These are phyloP conservation scores for Drosophila pruinosa DNA, from an alignment of 1,140 invertebrate species.

Conservation along the genomic window DNA sequence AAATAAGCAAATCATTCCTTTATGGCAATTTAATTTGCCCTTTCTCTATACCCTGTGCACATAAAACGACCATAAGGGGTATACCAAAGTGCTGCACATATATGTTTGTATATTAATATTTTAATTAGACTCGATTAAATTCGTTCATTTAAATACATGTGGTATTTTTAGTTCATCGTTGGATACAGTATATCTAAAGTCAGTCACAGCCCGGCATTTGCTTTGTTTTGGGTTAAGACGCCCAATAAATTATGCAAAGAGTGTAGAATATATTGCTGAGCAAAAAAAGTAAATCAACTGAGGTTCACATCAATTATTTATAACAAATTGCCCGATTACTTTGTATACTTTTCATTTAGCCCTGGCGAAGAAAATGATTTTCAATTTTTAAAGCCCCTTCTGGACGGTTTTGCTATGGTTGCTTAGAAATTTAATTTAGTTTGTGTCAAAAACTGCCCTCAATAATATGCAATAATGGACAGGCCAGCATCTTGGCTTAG, in stretches of 20 bases:
- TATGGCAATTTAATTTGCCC: constrained; percentile 68
- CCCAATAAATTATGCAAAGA: constrained; percentile 57
- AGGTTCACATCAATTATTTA: constrained; percentile 55
- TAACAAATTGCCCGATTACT: constrained; percentile 57
- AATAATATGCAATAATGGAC: constrained; percentile 66
- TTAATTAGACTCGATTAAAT: background rate
- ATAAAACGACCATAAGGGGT: background rate
- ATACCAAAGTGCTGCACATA: background rate
- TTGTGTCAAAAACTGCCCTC: constrained; percentile 57
- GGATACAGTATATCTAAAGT: background rate
- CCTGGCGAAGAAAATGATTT: constrained; percentile 19
- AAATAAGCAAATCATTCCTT: constrained; percentile 68
- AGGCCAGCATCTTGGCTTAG: background rate
- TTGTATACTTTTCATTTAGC: constrained; percentile 19
- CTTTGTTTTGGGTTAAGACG: background rate
- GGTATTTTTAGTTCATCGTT: too few species aligned
- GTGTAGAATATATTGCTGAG: constrained; percentile 17
- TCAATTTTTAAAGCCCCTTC: constrained; percentile 48
- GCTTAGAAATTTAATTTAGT: constrained; percentile 52
- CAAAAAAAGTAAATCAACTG: constrained; percentile 31
- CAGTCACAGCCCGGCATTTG: background rate
- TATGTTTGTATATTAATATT: background rate
- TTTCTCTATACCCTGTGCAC: constrained; percentile 26
- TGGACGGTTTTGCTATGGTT: background rate
- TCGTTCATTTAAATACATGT: background rate